Conservation (phyloP, 1,140 invertebrate species). For the Magallana gigas region DNA sequence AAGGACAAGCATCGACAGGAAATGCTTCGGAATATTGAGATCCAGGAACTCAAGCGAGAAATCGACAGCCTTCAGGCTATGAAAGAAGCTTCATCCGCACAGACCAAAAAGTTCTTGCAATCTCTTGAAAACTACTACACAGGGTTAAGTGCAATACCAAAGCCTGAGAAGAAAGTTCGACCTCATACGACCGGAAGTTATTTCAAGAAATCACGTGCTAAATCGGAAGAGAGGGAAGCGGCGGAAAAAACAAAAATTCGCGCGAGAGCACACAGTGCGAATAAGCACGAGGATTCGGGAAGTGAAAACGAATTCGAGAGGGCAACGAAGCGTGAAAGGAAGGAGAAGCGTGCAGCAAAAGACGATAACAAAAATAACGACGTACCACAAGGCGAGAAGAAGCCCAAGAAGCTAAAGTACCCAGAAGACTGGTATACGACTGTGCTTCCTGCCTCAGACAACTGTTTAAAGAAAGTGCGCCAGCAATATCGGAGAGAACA, state of each 20-base stretch:
- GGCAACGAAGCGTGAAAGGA: constrained; percentile 6
- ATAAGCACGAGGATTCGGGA: constrained; percentile 8
- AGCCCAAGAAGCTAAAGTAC: constrained; percentile 45
- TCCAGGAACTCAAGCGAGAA: constrained; percentile 52
- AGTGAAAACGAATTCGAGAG: constrained; percentile 11
- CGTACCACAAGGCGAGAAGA: constrained; percentile 7
- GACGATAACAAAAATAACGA: constrained; percentile 7
- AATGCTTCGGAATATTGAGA: constrained; percentile 54
- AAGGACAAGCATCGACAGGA: constrained; percentile 58
- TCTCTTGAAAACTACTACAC: background rate
- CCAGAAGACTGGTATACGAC: constrained; percentile 62
- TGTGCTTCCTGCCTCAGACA: constrained; percentile 61
- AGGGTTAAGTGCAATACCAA: background rate
- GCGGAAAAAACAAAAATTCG: background rate
- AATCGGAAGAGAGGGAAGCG: constrained; percentile 5
- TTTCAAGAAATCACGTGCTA: constrained; percentile 12
- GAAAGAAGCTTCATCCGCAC: constrained; percentile 35
- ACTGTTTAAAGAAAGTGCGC: constrained; percentile 51
- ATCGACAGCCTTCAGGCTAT: constrained; percentile 47
- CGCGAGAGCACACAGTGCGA: background rate
- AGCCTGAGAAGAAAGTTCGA: constrained; percentile 17
- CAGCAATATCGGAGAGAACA: constrained; percentile 46
- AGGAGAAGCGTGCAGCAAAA: background rate
- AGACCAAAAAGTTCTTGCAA: constrained; percentile 39
- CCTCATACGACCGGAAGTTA: constrained; percentile 44